Evolutionary conservation across 2,113 vertebrate genomes (phyloP).

Genomic region (Equus quagga): DNA sequence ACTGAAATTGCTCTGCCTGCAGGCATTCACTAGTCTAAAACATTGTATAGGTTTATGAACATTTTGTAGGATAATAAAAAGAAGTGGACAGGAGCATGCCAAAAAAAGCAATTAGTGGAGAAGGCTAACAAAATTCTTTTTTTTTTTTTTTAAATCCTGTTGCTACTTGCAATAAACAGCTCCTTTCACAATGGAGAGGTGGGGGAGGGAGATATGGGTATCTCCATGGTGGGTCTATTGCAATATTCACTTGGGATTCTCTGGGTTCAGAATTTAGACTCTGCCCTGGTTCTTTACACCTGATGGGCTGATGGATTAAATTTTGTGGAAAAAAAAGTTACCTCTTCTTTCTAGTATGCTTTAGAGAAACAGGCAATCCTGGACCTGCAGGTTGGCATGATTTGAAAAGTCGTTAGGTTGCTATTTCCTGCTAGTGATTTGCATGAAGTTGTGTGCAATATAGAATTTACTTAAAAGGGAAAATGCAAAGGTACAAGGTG

Average conservation of each 20-base stretch:
- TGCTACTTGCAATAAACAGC: constrained; percentile 61
- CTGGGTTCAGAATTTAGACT: background rate
- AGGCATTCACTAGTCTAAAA: background rate
- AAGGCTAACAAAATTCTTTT: background rate
- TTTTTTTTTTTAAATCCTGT: background rate
- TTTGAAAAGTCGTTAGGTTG: background rate
- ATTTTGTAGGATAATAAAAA: constrained; percentile 52
- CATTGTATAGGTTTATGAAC: background rate
- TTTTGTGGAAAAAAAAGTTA: background rate
- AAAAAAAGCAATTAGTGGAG: constrained; percentile 50
- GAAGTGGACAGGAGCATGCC: constrained; percentile 39
- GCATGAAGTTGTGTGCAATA: constrained; percentile 46
- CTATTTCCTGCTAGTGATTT: constrained; percentile 74
- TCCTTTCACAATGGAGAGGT: background rate
- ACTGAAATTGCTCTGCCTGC: background rate
- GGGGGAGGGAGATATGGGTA: background rate
- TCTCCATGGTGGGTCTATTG: background rate
- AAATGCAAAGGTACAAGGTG: constrained; percentile 67
- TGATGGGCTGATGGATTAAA: background rate
- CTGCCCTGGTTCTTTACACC: background rate
- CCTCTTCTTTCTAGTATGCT: background rate
- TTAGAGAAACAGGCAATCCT: background rate
- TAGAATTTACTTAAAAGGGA: constrained; percentile 54
- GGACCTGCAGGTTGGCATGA: background rate
- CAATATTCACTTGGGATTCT: background rate